These are phyloP conservation scores for Geococcyx californianus DNA, from an alignment of 2,113 vertebrate genomes.

Conservation along the genomic window DNA sequence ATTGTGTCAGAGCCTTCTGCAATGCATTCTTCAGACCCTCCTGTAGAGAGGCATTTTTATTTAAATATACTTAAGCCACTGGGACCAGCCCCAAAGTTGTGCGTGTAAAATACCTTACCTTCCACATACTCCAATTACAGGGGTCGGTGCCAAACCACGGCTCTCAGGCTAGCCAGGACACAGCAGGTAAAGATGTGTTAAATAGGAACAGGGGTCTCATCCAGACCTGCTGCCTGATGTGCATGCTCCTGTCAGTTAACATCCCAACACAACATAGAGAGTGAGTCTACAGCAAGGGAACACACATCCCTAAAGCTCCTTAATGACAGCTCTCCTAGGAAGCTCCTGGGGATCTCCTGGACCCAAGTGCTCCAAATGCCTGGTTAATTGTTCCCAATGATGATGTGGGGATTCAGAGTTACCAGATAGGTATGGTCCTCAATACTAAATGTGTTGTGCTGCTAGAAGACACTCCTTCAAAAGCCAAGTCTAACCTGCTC, in stretches of 20 bases:
- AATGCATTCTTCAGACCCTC: background rate
- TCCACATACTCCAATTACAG: background rate
- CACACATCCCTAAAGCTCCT: background rate
- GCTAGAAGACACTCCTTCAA: background rate
- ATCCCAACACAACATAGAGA: background rate
- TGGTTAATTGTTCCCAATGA: background rate
- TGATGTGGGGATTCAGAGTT: background rate
- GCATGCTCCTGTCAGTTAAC: background rate
- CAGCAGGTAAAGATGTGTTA: background rate
- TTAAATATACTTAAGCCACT: background rate
- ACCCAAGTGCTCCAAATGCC: background rate
- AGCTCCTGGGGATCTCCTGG: background rate
- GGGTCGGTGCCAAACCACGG: background rate
- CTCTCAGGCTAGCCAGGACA: background rate
- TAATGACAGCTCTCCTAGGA: background rate
- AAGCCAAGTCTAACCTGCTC: background rate
- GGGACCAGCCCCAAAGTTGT: conserved; percentile 11
- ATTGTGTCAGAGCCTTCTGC: background rate
- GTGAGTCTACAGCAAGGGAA: background rate
- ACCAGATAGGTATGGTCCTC: background rate
- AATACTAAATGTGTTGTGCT: background rate
- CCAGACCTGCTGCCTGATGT: background rate
- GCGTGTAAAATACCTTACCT: conserved; percentile 10
- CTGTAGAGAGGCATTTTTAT: background rate
- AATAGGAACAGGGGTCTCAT: background rate